A percentile compares a stretch with the other conserved stretches of the same genome.
These are phyloP conservation scores for Drosophila quadrilineata DNA, from an alignment of 1,140 invertebrate species.

Conservation along the genomic window DNA sequence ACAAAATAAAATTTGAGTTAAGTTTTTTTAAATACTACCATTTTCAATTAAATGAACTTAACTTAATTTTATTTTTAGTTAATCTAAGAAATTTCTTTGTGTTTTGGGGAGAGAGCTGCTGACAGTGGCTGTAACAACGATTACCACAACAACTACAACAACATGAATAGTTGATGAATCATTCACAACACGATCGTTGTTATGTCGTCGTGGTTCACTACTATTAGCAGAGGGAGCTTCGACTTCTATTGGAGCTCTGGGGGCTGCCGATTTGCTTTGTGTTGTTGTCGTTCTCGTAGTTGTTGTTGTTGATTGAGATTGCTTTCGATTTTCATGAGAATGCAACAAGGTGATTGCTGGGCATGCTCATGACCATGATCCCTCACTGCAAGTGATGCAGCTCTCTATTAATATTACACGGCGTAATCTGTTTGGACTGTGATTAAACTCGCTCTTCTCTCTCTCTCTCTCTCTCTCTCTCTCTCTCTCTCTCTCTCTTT, in stretches of 20 bases:
- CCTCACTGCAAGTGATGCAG: conserved; percentile 35
- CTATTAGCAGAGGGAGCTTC: too few relatives aligned
- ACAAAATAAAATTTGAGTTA: too few relatives aligned
- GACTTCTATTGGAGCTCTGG: not conserved
- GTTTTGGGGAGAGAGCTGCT: conserved; percentile 51
- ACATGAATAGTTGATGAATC: conserved; percentile 49
- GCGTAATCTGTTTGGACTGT: not conserved
- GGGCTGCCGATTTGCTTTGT: not conserved
- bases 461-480: too few relatives aligned
- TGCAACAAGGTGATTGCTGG: conserved; percentile 2
- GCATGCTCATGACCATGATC: conserved; percentile 1
- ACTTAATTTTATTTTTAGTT: too few relatives aligned
- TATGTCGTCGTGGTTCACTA: too few relatives aligned
- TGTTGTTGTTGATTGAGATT: conserved; percentile 2
- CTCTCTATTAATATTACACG: conserved; percentile 38
- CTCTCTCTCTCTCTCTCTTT: too few relatives aligned
- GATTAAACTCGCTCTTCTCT: not conserved
- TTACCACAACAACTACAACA: conserved; percentile 10
- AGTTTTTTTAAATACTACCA: too few relatives aligned
- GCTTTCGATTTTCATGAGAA: conserved; percentile 26
- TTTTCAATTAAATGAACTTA: too few relatives aligned
- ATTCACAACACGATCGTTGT: conserved; percentile 37
- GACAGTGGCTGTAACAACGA: conserved; percentile 29
- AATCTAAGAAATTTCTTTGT: conserved; percentile 55
- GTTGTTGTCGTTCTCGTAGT: too few relatives aligned